Conservation (phyloP, 2,888 invertebrate species). For the Mesodorylaimus sp. region DNA sequence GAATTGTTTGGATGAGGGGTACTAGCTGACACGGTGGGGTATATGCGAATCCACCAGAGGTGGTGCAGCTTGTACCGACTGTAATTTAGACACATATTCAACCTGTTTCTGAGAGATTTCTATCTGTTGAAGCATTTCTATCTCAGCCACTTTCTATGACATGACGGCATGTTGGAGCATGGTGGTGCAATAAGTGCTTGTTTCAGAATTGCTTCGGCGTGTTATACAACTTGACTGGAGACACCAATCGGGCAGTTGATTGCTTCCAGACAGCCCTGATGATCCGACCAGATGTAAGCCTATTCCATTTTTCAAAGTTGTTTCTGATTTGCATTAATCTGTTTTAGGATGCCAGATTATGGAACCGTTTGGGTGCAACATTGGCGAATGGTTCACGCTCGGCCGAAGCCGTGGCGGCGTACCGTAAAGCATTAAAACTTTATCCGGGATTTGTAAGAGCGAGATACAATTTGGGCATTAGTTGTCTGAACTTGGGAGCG, state of each 20-base stretch:
- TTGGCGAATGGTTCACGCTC: conserved; percentile 82
- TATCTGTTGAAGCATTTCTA: too few relatives aligned
- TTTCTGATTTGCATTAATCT: neutral
- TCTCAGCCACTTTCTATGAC: neutral
- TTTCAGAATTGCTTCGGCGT: conserved; percentile 51
- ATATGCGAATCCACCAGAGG: too few relatives aligned
- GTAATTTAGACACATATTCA: too few relatives aligned
- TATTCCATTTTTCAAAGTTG: neutral
- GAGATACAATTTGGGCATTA: conserved; percentile 89
- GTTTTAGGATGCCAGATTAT: conserved; percentile 62
- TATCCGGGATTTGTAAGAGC: conserved; percentile 91
- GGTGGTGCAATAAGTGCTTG: too few relatives aligned
- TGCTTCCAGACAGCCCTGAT: conserved; percentile 78
- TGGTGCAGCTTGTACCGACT: too few relatives aligned
- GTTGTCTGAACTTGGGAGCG: conserved; percentile 83
- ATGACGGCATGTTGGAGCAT: neutral
- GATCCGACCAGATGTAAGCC: conserved; percentile 50
- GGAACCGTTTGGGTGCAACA: conserved; percentile 94
- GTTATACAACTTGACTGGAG: conserved; percentile 75
- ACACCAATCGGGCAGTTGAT: conserved; percentile 87
- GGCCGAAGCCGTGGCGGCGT: conserved; percentile 88
- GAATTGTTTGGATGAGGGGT: too few relatives aligned
- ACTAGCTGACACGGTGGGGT: too few relatives aligned
- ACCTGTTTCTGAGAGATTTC: too few relatives aligned
- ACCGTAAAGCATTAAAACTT: conserved; percentile 67